Base-by-base conservation (phyloP, 2,888 invertebrate genomes). In the Diachrysia chrysitis region DNA sequence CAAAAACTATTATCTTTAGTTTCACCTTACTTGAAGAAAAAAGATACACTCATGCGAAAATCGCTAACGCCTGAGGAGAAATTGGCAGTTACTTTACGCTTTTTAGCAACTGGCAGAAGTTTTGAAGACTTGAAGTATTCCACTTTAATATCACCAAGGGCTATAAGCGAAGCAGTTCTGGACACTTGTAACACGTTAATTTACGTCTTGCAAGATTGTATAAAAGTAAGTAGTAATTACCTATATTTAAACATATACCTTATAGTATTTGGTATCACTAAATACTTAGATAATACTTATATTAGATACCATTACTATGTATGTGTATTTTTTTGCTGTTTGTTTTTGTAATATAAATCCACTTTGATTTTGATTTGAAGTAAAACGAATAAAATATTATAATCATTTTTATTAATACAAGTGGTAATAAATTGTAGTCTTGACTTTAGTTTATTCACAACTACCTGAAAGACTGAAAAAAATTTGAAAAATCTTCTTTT, bases 191-290 rank as follows among this genome's bases (percentile, higher is more conserved):
- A 35, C 35, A 35, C 35, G 35, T 35, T 35, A 35, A 35, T 35
- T 12, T 14, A 35, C 35, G 29, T 29, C 29, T 29, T 29, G 29
- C 29, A 29, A 29, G 29, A 46, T 46, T 46, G 46, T 46, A n/a
- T 46, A 46, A 46, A 46, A 46, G 16, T 46, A 46, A 29, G 46
- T 46, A 46, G 46, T 46, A 46, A 46, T 46, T 46, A 46, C 46
- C 46, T 46, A 46, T 46, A 46, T 46, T 46, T 29, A 29, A 29
- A 29, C 29, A 29, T 29, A 29, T 29, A 7, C 29, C 29, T 29
- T 29, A 29, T 29, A 46, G 46, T 46, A 46, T 46, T 46, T 46
- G 46, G 46, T 46, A 46, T 46, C 46, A 46, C 46, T 29, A 29
- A 29, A 29, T 29, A 29, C 29, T 29, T 29, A 46, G 46, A 46